Percentiles rank a stretch among this genome's conserved stretches.
Evolutionary conservation across 2,888 invertebrate species (phyloP).

Genomic region (Elmis aenea): DNA sequence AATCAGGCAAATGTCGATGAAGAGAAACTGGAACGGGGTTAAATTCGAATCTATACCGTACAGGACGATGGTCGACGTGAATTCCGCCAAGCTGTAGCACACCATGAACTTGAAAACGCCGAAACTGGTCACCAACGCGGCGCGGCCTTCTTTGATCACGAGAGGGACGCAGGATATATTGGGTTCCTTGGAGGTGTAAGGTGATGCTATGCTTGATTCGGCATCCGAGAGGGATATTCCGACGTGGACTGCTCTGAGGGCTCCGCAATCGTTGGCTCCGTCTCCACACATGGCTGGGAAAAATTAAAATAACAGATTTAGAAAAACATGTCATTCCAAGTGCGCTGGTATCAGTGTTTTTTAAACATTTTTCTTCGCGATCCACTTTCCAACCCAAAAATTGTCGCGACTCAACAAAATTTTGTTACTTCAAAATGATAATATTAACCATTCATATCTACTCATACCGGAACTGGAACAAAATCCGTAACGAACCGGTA

Average conservation of each 20-base stretch:
- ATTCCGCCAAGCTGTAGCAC: conserved; percentile 88
- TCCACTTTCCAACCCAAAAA: no score
- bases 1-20: conserved; percentile 60
- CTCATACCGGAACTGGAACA: no score
- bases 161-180: conserved; percentile 81
- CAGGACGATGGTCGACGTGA: conserved; percentile 81
- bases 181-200: conserved; percentile 81
- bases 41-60: conserved; percentile 65
- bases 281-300: conserved; percentile 89
- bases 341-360: no score
- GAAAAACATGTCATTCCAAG: no score
- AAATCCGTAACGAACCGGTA: no score
- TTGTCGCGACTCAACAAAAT: no score
- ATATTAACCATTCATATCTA: no score
- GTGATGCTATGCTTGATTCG: conserved; percentile 90
- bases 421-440: no score
- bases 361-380: no score
- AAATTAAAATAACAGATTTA: conserved; percentile 12
- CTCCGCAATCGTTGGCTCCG: conserved; percentile 96
- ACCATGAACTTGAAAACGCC: conserved; percentile 99
- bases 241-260: conserved; percentile 85
- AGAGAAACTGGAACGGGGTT: conserved; percentile 60
- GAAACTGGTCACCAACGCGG: conserved; percentile 93
- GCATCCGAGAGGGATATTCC: conserved; percentile 89
- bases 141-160: conserved; percentile 81